Evolutionary conservation across 2,113 vertebrate species (phyloP).

Genomic region (Falco punctatus): DNA sequence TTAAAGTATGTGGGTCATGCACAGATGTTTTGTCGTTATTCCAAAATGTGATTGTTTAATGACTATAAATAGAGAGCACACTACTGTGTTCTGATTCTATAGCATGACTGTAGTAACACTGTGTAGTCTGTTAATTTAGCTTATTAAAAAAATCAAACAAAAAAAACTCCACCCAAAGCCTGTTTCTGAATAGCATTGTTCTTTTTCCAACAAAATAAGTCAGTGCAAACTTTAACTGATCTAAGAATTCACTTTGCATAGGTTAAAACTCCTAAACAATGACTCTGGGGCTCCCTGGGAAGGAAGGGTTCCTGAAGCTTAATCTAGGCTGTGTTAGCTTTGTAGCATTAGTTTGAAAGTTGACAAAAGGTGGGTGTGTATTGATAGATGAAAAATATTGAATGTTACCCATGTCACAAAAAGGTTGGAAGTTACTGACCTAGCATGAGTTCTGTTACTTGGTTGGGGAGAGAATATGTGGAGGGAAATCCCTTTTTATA

Average conservation of each 20-base stretch:
- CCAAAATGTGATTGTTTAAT: not conserved
- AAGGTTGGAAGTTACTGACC: not conserved
- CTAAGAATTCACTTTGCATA: not conserved
- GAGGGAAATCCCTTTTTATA: not conserved
- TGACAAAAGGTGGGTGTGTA: not conserved
- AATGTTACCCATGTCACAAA: not conserved
- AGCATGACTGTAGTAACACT: not conserved
- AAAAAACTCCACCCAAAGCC: not conserved
- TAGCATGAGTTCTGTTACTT: not conserved
- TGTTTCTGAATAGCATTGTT: not conserved
- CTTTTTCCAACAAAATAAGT: not conserved
- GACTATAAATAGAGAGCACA: not conserved
- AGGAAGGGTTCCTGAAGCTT: not conserved
- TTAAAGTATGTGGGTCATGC: not conserved
- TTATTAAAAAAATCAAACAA: not conserved
- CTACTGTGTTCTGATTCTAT: not conserved
- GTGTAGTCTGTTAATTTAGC: not conserved
- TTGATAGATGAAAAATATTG: not conserved
- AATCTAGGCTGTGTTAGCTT: not conserved
- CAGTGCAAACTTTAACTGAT: not conserved
- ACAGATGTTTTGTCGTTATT: not conserved
- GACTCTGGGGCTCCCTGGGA: not conserved
- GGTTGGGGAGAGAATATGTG: rapidly evolving
- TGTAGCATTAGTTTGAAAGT: not conserved
- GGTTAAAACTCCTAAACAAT: not conserved